Evolutionary conservation across 2,113 vertebrate species (phyloP), one percentile per base, ranked within the genome.

Genomic region (Nestor notabilis): DNA sequence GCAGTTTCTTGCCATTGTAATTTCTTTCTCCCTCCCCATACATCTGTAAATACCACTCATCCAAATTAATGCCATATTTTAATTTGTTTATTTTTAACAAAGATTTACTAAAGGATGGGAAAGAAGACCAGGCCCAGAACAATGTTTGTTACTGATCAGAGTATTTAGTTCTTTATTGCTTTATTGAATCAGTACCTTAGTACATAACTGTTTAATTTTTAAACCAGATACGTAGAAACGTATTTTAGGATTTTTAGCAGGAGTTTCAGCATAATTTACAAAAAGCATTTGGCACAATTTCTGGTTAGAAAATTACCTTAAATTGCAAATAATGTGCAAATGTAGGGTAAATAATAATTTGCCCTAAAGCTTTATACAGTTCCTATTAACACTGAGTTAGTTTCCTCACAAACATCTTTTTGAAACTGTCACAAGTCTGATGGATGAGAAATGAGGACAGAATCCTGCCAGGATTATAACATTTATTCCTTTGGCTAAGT

Each of bases 401-500:
- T 94, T 95, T 86, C 55, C 55, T 86, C 41, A 58, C 13, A 2
- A 46, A 53, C 18, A 28, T 75, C 35, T 81, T 55, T 43, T 27
- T 83, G 83, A 68, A 92, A 69, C 56, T 55, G 52, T 65, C n/a
- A 53, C 0, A 0, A 58, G 39, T 89, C 44, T 93, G 74, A 89
- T 37, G 69, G 56, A 71, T 87, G 52, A 93, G 25, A 72, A 91
- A 89, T 24, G 56, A 92, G 52, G 24, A 49, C 68, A 71, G 52
- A 43, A 25, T 52, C 69, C 61, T 75, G 89, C 80, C 83, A 89
- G 89, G 65, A 79, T 61, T 66, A 81, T 83, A 46, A 55, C 60
- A 47, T 58, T 68, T 84, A 81, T 78, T 95, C 60, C 61, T 93
- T 92, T 89, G 69, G 76, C 83, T 96, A 68, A 43, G 81, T 84